Evolutionary conservation across 1,140 invertebrate species (phyloP), one percentile per base, ranked within the genome.

Genomic region (Apis florea): DNA sequence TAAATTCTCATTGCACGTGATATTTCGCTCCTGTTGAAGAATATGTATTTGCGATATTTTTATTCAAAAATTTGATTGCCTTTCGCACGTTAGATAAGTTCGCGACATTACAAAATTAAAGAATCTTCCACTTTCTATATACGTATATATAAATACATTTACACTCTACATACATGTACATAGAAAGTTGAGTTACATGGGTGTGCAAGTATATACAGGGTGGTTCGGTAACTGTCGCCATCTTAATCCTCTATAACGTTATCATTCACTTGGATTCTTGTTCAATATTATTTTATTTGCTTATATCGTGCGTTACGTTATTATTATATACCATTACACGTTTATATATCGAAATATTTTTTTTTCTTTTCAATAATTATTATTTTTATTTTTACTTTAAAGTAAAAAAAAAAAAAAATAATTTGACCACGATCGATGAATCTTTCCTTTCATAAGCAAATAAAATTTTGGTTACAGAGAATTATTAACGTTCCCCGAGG

Each of bases 121-220:
- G 26, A 80, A 58, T 49, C 66, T 51, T 74, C 51, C 54, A 66
- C 78, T 80, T 73, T 80, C 78, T 74, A 73, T 26, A 58, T 59
- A 70, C 66, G 12, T 53, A 11, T 49, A 21, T 26, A 66, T 40
- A 49, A 54, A 64, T 63, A 66, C 12, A 24, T 74, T 58, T 73
- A 74, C 70, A 40, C 51, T 63, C 17, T 61, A 58, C n/a, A 73
- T 70, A 54, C 53, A 40, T 64, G 11, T 59, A 68, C 56, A 53
- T 63, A 77, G 54, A 82, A 80, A 80, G 78, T 21, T 69, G 54
- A 80, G 40, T 54, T 54, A n/a, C 21, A 61, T 10, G 40, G 19
- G 49, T 56, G 31, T 21, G 19, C n/a, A 58, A 58, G 56, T 82
- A 68, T 51, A 9, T 53, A 66, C 71, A 67, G 17, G 47, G 63